phyloP scores from a whole-genome alignment of 1,140 invertebrate species.

The Orchesella cincta region DNA sequence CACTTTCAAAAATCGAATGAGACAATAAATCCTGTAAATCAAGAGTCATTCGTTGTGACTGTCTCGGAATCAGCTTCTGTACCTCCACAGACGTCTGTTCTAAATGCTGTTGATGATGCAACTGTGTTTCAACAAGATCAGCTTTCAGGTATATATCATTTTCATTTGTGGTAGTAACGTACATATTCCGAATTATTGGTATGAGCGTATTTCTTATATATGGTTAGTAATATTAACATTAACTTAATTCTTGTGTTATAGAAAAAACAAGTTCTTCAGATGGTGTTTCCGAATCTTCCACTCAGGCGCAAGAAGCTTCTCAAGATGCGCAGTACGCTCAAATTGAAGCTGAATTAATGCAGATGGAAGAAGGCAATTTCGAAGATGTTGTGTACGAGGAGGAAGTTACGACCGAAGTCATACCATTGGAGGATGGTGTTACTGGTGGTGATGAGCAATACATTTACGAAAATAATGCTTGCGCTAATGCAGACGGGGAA shows the following conservation, averaged over 20 bases:
- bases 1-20: background rate
- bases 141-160: too few relatives aligned
- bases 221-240: too few relatives aligned
- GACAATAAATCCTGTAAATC: background rate
- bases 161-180: too few relatives aligned
- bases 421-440: background rate
- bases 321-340: conserved; percentile 10
- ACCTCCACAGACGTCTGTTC: too few relatives aligned
- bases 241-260: too few relatives aligned
- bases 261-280: too few relatives aligned
- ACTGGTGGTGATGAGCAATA: background rate
- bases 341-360: conserved; percentile 36
- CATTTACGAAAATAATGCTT: background rate
- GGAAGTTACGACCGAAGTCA: conserved; percentile 27
- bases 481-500: background rate
- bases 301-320: background rate
- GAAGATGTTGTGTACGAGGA: conserved; percentile 31
- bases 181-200: too few relatives aligned
- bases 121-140: too few relatives aligned
- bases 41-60: background rate
- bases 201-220: too few relatives aligned
- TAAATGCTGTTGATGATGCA: too few relatives aligned
- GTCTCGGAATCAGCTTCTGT: background rate
- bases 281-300: too few relatives aligned
- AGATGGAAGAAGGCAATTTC: conserved; percentile 26